Evolutionary conservation across 1,140 invertebrate species (phyloP), one percentile per base, ranked within the genome.

Genomic region (Steinernema khuongi): DNA sequence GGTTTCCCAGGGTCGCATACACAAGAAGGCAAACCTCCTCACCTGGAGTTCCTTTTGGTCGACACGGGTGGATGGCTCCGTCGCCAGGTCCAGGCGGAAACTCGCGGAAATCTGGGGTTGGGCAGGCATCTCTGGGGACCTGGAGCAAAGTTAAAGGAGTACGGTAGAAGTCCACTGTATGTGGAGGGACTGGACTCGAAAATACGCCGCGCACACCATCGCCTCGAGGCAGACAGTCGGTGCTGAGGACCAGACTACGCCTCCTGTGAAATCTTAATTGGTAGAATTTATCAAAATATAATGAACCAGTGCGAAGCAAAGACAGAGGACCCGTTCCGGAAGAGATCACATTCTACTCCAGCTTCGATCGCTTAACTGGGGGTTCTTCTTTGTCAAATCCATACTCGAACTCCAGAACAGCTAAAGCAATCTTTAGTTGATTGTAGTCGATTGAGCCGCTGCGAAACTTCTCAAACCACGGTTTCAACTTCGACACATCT

Each of bases 321-420:
- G n/a, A n/a, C n/a, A n/a, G n/a, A n/a, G n/a, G n/a, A n/a, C n/a
- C n/a, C n/a, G n/a, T n/a, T n/a, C n/a, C n/a, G n/a, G n/a, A n/a
- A n/a, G n/a, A n/a, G n/a, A n/a, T n/a, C n/a, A n/a, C n/a, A n/a
- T n/a, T n/a, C n/a, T 41, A 41, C n/a, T 7, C 14, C 7, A 60
- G 50, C 19, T 17, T 11, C 11, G 50, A 7, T 11, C 50, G 50
- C 19, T 60, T 60, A 14, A 4, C 50, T 14, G 50, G 50, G 4
- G 7, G 50, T n/a, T 71, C 31, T 43, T 18, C 33, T 18, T 26
- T 29, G 11, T 67, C 4, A 32, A 70, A 18, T 18, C 71, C 72
- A 31, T 73, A 73, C 26, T 73, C 72, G 69, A 7, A 73, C n/a
- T 50, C 50, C 28, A 73, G 29, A 73, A 73, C 72, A 17, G 32